Percentiles rank a stretch among this genome's conserved stretches.
These are phyloP conservation scores for Proteles cristata DNA, from an alignment of 2,113 vertebrate genomes.

Conservation along the genomic window DNA sequence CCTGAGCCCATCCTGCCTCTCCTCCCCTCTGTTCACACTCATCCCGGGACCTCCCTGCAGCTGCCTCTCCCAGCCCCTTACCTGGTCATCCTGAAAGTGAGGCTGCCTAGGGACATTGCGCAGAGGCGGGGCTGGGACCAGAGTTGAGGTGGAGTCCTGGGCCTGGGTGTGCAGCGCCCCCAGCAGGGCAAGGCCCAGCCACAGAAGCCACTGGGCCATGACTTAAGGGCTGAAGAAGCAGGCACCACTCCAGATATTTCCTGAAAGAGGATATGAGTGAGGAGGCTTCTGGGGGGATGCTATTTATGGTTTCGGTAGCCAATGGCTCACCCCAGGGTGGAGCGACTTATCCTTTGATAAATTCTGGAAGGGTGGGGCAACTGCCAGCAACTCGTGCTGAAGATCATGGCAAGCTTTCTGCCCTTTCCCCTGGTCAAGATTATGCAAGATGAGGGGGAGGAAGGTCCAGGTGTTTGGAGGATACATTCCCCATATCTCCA, in stretches of 20 bases:
- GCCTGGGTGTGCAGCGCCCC: slow-evolving; percentile 42
- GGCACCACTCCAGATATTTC: neutral
- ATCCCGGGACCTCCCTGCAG: neutral
- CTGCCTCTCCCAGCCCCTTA: neutral
- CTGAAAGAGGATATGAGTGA: no score
- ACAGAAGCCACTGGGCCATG: no score
- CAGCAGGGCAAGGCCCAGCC: neutral
- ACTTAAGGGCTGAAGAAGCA: neutral
- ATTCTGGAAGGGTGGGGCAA: no score
- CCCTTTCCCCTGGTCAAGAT: no score
- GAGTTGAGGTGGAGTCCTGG: neutral
- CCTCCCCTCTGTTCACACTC: neutral
- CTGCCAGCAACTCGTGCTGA: no score
- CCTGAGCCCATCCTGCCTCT: neutral
- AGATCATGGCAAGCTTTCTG: neutral
- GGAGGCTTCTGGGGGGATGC: no score
- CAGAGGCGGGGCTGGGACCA: slow-evolving; percentile 22
- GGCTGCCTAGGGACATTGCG: slow-evolving; percentile 27
- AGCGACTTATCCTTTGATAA: no score
- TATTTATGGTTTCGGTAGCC: no score
- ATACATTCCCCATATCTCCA: neutral
- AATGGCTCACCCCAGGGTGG: no score
- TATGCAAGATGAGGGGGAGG: no score
- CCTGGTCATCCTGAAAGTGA: slow-evolving; percentile 54
- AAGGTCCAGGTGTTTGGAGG: no score